These are phyloP conservation scores for Myathropa florea DNA, from an alignment of 2,888 invertebrate species.

Conservation along the genomic window DNA sequence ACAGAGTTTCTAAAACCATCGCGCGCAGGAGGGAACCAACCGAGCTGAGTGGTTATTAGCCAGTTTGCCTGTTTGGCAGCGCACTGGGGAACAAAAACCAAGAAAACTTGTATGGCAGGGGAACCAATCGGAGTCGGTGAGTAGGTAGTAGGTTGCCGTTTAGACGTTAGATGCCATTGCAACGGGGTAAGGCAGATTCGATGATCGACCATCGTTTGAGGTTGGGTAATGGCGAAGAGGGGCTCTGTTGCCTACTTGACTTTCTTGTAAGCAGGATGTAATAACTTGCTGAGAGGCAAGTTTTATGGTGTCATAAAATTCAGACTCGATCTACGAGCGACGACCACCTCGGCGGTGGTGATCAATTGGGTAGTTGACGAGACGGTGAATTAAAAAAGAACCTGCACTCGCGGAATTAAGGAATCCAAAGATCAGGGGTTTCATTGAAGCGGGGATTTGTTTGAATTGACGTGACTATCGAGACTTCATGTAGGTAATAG, in stretches of 20 bases:
- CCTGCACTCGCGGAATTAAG: not conserved
- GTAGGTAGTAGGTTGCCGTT: slow-evolving; percentile 13
- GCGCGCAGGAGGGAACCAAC: slow-evolving; percentile 31
- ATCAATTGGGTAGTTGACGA: not conserved
- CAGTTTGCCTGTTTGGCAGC: slow-evolving; percentile 25
- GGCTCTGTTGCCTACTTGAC: not conserved
- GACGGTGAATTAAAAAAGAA: not conserved
- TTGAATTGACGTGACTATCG: no score
- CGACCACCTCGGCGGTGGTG: not conserved
- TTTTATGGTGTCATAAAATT: not conserved
- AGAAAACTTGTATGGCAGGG: slow-evolving; percentile 1
- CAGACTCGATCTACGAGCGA: not conserved
- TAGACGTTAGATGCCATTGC: not conserved
- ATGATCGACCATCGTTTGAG: not conserved
- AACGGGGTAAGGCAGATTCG: not conserved
- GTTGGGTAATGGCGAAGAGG: not conserved
- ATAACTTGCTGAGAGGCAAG: not conserved
- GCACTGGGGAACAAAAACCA: not conserved
- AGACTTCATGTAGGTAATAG: not conserved
- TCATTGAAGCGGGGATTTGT: not conserved
- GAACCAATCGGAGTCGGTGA: slow-evolving; percentile 2
- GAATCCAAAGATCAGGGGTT: not conserved
- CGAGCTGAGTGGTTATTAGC: slow-evolving; percentile 26
- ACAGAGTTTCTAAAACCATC: slow-evolving; percentile 20
- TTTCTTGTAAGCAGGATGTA: not conserved